Percentiles rank a stretch among this genome's conserved stretches.
Conservation (phyloP, 2,797 vertebrate species). For the Crossoptilon crossoptilon region DNA sequence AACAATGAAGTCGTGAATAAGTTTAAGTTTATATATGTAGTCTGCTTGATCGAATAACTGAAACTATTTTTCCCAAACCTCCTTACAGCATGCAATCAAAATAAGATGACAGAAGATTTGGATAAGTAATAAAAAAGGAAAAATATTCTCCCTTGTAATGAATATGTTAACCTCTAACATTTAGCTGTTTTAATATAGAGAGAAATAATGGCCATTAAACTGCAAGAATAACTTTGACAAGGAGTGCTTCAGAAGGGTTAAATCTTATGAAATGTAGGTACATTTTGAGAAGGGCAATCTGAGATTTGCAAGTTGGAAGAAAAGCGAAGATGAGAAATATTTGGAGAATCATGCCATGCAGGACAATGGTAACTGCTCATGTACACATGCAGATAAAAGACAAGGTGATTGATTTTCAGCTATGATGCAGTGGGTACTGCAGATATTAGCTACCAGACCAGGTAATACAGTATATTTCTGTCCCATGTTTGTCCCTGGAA, state of each 20-base stretch:
- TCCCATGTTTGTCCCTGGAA: not conserved
- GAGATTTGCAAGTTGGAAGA: not conserved
- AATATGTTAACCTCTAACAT: not conserved
- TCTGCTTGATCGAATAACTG: not conserved
- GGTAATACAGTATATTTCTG: not conserved
- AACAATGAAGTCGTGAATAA: not conserved
- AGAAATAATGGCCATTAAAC: not conserved
- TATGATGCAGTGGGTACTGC: accelerated
- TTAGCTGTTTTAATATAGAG: not conserved
- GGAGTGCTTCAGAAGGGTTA: not conserved
- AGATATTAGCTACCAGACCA: not conserved
- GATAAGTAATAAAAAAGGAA: not conserved
- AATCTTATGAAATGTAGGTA: not conserved
- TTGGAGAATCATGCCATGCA: not conserved
- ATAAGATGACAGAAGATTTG: not conserved
- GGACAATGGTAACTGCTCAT: not conserved
- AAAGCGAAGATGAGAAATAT: too few species aligned
- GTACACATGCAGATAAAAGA: not conserved
- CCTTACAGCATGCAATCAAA: not conserved
- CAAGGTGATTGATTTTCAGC: not conserved
- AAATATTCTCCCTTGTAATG: not conserved
- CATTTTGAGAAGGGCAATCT: not conserved
- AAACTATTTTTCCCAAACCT: not conserved
- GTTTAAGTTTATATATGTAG: not conserved
- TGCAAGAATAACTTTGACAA: not conserved